Percentiles rank a stretch among this genome's conserved stretches.
These are phyloP conservation scores for Periplaneta americana DNA, from an alignment of 1,140 invertebrate species.

Conservation along the genomic window DNA sequence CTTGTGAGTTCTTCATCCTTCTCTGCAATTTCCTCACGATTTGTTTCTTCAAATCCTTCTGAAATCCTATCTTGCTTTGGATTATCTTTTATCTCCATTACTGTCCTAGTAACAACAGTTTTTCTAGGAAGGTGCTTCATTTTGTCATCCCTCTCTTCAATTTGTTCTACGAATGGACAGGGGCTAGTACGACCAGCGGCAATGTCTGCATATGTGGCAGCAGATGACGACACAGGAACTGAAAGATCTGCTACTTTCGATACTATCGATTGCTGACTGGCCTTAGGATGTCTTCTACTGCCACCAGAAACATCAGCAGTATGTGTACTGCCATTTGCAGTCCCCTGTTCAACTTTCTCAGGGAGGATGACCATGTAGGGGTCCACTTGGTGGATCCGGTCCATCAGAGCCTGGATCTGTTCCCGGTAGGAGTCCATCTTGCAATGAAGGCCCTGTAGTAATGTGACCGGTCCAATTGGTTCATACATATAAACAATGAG, in stretches of 20 bases:
- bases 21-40: conserved; percentile 30
- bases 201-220: conserved; percentile 46
- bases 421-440: conserved; percentile 19
- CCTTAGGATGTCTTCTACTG: not conserved
- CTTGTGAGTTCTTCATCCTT: not conserved
- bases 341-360: conserved; percentile 8
- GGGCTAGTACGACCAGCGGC: conserved; percentile 45
- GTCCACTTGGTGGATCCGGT: conserved; percentile 64
- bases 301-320: not conserved
- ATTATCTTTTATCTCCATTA: not conserved
- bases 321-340: not conserved
- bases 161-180: conserved; percentile 20
- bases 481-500: not conserved
- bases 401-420: conserved; percentile 42
- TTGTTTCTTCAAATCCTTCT: not conserved
- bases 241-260: not conserved
- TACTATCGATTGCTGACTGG: not conserved
- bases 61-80: not conserved
- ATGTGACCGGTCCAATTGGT: not conserved
- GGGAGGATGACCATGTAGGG: conserved; percentile 46
- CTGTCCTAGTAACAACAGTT: not conserved
- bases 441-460: conserved; percentile 21
- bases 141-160: conserved; percentile 15
- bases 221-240: not conserved
- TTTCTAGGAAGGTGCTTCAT: conserved; percentile 7